These are phyloP conservation scores for Ectropis grisescens DNA, from an alignment of 1,140 invertebrate species.

Conservation along the genomic window DNA sequence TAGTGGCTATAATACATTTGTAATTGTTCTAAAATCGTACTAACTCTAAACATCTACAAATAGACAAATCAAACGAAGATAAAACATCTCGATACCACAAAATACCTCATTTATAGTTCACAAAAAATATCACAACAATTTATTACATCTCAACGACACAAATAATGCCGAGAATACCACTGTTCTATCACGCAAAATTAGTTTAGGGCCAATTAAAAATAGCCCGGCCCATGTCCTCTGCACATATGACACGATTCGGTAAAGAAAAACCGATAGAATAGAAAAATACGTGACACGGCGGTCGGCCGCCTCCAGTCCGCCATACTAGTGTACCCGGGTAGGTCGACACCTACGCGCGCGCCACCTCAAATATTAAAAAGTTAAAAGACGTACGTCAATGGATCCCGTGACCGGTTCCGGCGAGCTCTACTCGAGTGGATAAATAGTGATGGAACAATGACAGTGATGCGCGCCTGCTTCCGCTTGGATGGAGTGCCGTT, in stretches of 20 bases:
- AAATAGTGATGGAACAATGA: slow-evolving; percentile 43
- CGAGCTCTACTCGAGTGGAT: slow-evolving; percentile 13
- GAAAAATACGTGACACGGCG: slow-evolving; percentile 42
- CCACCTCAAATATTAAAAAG: slow-evolving; percentile 16
- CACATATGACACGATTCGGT: slow-evolving; percentile 42
- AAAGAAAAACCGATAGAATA: slow-evolving; percentile 45
- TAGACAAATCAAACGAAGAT: too few relatives aligned
- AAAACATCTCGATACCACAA: too few relatives aligned
- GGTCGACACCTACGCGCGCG: slow-evolving; percentile 41
- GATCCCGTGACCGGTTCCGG: too few relatives aligned
- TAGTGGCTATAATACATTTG: too few relatives aligned
- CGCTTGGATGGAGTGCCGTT: slow-evolving; percentile 31
- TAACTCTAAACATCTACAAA: too few relatives aligned
- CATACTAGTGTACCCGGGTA: slow-evolving; percentile 50
- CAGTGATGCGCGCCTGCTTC: slow-evolving; percentile 33
- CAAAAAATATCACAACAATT: too few relatives aligned
- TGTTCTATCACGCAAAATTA: neutral
- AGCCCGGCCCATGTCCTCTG: slow-evolving; percentile 34
- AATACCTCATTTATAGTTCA: neutral
- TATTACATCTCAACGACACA: too few relatives aligned
- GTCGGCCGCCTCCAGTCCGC: slow-evolving; percentile 36
- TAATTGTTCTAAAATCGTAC: too few relatives aligned
- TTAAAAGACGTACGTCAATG: neutral
- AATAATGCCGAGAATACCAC: neutral
- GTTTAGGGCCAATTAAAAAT: slow-evolving; percentile 35